phyloP scores from a whole-genome alignment of 2,797 vertebrate genomes.

The Chloroceryle inda region DNA sequence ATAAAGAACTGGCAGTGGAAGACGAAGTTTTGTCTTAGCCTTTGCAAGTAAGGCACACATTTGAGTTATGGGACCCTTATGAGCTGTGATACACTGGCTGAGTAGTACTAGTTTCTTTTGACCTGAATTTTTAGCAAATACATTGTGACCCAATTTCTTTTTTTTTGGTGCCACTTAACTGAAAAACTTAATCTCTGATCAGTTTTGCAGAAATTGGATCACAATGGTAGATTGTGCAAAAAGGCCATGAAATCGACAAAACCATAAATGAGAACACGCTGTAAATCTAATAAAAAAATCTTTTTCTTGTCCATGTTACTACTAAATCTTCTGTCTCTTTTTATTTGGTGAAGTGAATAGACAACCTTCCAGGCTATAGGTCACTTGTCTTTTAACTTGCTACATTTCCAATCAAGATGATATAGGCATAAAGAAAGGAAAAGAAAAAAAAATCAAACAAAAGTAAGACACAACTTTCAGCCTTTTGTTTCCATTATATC shows the following conservation, averaged over 20 bases:
- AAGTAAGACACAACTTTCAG: conserved; percentile 40
- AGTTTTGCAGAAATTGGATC: conserved; percentile 46
- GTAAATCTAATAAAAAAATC: conserved; percentile 34
- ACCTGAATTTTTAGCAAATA: conserved; percentile 43
- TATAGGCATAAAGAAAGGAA: not conserved
- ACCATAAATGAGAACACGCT: conserved; percentile 13
- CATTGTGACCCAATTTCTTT: not conserved
- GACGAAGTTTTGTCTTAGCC: not conserved
- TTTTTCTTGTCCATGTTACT: not conserved
- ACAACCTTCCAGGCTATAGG: conserved; percentile 5
- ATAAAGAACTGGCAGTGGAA: conserved; percentile 1
- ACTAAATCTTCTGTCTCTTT: conserved; percentile 1
- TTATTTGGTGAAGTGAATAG: conserved; percentile 6
- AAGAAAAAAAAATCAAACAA: not conserved
- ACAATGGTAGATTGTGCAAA: not conserved
- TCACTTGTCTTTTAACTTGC: not conserved
- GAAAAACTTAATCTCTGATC: conserved; percentile 45
- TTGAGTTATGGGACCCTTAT: conserved; percentile 2
- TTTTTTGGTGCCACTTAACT: not conserved
- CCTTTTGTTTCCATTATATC: conserved; percentile 52
- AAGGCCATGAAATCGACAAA: conserved; percentile 33
- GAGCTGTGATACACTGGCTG: not conserved
- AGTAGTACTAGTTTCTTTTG: not conserved
- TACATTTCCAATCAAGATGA: conserved; percentile 31
- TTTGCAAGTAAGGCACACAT: not conserved